A percentile compares a stretch with the other conserved stretches of the same genome.
Conservation (phyloP, 2,888 invertebrate genomes). For the Kryphioiulus occultus region DNA sequence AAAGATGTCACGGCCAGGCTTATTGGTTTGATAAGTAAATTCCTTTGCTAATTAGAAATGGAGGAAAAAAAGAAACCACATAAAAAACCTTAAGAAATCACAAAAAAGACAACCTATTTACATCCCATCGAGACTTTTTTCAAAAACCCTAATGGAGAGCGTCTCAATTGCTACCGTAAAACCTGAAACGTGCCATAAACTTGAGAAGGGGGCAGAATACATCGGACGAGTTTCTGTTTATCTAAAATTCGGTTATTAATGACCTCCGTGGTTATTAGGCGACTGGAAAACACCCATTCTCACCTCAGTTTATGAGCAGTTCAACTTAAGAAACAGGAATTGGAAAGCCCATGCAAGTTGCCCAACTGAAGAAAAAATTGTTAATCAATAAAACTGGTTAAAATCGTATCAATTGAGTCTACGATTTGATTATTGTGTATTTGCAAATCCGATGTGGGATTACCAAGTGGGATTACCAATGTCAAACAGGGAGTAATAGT, state of each 20-base stretch:
- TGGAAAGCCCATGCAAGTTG: not conserved
- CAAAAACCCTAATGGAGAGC: not conserved
- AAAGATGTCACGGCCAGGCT: constrained; percentile 10
- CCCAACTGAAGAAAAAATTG: not conserved
- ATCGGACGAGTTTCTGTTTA: not conserved
- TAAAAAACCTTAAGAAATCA: not conserved
- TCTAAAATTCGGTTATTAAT: not conserved
- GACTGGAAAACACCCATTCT: not conserved
- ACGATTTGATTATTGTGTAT: not conserved
- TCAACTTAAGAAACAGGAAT: not conserved
- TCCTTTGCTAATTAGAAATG: not conserved
- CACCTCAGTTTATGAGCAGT: not conserved
- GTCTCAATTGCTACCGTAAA: not conserved
- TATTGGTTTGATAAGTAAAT: constrained; percentile 23
- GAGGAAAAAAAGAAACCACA: not conserved
- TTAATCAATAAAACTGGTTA: not conserved
- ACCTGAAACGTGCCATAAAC: not conserved
- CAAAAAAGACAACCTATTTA: not conserved
- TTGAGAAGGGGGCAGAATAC: not conserved
- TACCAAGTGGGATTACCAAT: too few relatives aligned
- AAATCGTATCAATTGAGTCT: not conserved
- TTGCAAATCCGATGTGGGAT: too few relatives aligned
- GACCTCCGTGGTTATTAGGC: not conserved
- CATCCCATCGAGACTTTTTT: not conserved
- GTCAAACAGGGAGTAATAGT: too few relatives aligned